Evolutionary conservation across 2,797 vertebrate species (phyloP).

Genomic region (Dicrostonyx torquatus): DNA sequence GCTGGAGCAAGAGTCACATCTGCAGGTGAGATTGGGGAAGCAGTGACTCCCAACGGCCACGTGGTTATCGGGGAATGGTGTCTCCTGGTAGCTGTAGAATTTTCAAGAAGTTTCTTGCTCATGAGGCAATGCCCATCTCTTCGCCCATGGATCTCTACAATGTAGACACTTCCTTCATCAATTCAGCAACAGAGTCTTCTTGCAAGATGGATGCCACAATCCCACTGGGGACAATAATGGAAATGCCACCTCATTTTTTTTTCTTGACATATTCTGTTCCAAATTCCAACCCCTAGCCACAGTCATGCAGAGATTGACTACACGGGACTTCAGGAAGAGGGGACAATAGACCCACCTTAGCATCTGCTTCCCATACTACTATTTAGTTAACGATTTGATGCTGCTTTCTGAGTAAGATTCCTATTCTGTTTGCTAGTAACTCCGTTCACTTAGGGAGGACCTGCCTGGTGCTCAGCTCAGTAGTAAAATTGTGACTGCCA

Average conservation of each 20-base stretch:
- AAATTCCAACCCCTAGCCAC: not conserved
- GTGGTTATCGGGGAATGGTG: not conserved
- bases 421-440: not conserved
- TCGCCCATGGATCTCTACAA: not conserved
- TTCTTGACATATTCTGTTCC: not conserved
- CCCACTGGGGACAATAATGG: too few species aligned
- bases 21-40: not conserved
- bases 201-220: rapidly evolving
- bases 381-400: not conserved
- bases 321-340: rapidly evolving
- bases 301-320: not conserved
- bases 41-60: rapidly evolving
- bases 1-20: not conserved
- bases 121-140: not conserved
- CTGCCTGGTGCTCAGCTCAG: not conserved
- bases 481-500: rapidly evolving
- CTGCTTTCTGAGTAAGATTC: not conserved
- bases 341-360: not conserved
- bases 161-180: not conserved
- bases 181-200: not conserved
- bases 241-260: too few species aligned
- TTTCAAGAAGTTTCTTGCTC: not conserved
- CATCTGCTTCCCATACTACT: not conserved
- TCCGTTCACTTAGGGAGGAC: not conserved
- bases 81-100: too few species aligned